Conservation (phyloP, 2,888 invertebrate species). For the Dasysyrphus albostriatus region DNA sequence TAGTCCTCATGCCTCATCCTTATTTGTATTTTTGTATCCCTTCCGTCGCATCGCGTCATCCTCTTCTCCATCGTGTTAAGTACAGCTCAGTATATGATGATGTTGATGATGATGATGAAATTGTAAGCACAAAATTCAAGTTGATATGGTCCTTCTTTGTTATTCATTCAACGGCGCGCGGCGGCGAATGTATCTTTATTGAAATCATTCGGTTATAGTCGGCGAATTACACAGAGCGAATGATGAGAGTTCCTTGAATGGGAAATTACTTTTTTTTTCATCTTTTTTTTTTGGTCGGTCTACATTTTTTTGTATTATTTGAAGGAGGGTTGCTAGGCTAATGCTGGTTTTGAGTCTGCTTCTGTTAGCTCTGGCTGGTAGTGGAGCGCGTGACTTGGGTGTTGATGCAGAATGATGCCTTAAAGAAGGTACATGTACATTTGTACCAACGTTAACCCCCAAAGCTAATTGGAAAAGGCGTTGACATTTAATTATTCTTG, state of each 20-base stretch:
- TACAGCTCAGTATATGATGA: constrained; percentile 54
- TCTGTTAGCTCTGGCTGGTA: background rate
- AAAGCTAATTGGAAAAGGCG: constrained; percentile 64
- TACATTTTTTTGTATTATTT: constrained; percentile 8
- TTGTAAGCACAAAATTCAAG: constrained; percentile 69
- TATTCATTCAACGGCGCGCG: constrained; percentile 47
- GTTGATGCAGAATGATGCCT: constrained; percentile 54
- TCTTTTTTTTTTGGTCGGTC: constrained; percentile 8
- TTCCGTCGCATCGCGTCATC: background rate
- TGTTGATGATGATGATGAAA: constrained; percentile 69
- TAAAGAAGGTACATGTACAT: constrained; percentile 15
- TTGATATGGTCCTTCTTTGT: constrained; percentile 70
- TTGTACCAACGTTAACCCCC: constrained; percentile 26
- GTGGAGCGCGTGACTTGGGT: constrained; percentile 61
- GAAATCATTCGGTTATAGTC: constrained; percentile 61
- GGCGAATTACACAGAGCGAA: constrained; percentile 29
- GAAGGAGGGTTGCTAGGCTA: constrained; percentile 29
- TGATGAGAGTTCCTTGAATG: constrained; percentile 42
- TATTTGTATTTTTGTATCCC: background rate
- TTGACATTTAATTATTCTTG: constrained; percentile 62
- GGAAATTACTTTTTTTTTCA: constrained; percentile 8
- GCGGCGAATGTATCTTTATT: constrained; percentile 59
- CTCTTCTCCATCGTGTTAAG: constrained; percentile 53
- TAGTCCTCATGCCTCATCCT: background rate
- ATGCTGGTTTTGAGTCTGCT: constrained; percentile 23